Conservation (phyloP, 2,888 invertebrate species). For the Rhamnusium bicolor region DNA sequence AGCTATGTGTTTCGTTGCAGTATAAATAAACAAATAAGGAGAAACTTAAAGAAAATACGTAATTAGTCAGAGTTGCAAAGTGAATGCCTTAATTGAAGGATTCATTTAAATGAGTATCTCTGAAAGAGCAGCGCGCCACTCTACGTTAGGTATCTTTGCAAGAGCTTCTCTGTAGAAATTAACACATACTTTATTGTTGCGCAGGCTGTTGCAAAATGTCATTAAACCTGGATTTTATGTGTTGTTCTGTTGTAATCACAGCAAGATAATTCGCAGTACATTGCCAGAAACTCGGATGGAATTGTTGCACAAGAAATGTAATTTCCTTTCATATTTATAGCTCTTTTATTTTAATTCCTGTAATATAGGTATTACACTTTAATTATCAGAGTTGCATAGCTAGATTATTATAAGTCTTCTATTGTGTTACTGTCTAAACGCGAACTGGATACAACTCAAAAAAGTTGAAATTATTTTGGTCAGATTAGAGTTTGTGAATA, state of each 20-base stretch:
- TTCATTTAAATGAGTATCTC: constrained; percentile 47
- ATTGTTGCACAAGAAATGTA: constrained; percentile 55
- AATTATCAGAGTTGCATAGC: constrained; percentile 22
- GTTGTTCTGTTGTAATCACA: constrained; percentile 65
- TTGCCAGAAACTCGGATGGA: constrained; percentile 51
- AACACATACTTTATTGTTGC: constrained; percentile 65
- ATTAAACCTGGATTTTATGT: constrained; percentile 65
- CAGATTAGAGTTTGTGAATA: neutral
- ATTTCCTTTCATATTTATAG: constrained; percentile 53
- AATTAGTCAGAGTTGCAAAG: constrained; percentile 27
- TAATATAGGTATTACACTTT: constrained; percentile 35
- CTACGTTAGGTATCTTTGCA: constrained; percentile 44
- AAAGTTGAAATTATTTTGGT: neutral
- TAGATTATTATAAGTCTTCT: constrained; percentile 13
- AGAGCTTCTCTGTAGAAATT: constrained; percentile 58
- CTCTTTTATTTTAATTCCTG: constrained; percentile 52
- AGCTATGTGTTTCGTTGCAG: neutral
- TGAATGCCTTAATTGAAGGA: constrained; percentile 48
- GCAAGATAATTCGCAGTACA: constrained; percentile 63
- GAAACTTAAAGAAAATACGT: constrained; percentile 6
- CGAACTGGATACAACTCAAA: neutral
- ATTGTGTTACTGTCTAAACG: neutral
- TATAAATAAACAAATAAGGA: constrained; percentile 8
- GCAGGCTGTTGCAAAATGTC: constrained; percentile 65
- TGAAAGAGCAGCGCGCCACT: constrained; percentile 41